Percentiles rank a stretch among this genome's conserved stretches.
These are phyloP conservation scores for Stictonetta naevosa DNA, from an alignment of 2,113 vertebrate species.

Conservation along the genomic window DNA sequence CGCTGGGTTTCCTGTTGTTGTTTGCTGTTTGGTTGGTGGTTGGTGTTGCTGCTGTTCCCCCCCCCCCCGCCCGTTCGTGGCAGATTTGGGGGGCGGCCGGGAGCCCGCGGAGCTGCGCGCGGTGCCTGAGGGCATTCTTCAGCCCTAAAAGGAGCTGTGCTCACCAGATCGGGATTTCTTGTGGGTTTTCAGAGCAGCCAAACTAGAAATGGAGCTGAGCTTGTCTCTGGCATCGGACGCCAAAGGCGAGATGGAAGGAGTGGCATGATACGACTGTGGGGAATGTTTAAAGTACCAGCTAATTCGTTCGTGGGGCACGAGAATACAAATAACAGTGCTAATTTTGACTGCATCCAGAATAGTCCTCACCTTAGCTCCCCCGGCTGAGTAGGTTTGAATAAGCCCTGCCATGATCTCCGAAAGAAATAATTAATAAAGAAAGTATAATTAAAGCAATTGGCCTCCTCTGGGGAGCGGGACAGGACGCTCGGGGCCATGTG, in stretches of 20 bases:
- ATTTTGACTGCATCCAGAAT: conserved; percentile 51
- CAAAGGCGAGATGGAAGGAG: conserved; percentile 26
- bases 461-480: not conserved
- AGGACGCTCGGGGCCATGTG: rapidly evolving
- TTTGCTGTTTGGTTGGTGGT: not conserved
- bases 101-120: not conserved
- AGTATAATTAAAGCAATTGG: conserved; percentile 17
- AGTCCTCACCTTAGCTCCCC: conserved; percentile 37
- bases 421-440: conserved; percentile 19
- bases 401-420: not conserved
- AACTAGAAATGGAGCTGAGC: conserved; percentile 64
- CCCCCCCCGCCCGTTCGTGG: not conserved
- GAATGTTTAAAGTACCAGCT: not conserved
- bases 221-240: conserved; percentile 49
- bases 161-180: conserved; percentile 64
- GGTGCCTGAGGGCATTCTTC: conserved; percentile 58
- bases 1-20: not conserved
- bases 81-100: conserved; percentile 3
- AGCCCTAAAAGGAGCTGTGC: conserved; percentile 66
- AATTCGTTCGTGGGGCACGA: not conserved
- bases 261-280: conserved; percentile 38
- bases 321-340: conserved; percentile 55
- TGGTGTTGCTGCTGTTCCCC: not conserved
- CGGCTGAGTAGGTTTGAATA: conserved; percentile 11
- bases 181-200: conserved; percentile 63